phyloP scores from a whole-genome alignment of 2,797 vertebrate genomes.

The Anolis apletophallus region DNA sequence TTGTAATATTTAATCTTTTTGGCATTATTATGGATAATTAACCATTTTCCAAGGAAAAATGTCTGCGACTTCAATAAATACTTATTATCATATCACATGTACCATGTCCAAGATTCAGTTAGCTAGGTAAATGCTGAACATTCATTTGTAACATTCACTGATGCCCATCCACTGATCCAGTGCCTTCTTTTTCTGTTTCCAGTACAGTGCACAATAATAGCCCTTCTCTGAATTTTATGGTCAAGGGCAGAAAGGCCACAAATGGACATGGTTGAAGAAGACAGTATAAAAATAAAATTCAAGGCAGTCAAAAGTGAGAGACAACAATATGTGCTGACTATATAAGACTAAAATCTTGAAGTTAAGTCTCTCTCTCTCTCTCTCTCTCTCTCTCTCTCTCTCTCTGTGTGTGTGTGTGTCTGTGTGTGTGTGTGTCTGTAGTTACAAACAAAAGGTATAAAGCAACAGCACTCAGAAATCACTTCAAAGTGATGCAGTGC shows the following conservation, averaged over 20 bases:
- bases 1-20: conserved; percentile 6
- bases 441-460: not conserved
- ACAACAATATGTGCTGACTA: not conserved
- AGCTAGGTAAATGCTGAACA: not conserved
- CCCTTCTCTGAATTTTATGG: not conserved
- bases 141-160: not conserved
- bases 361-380: too few relatives aligned
- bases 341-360: not conserved
- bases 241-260: not conserved
- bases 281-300: not conserved
- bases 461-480: not conserved
- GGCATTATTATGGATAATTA: not conserved
- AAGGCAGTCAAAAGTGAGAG: not conserved
- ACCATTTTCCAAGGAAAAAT: conserved; percentile 41
- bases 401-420: too few relatives aligned
- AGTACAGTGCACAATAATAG: not conserved
- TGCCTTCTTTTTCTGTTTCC: not conserved
- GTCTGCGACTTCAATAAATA: conserved; percentile 44
- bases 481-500: not conserved
- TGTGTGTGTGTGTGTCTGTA: too few relatives aligned
- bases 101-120: conserved; percentile 6
- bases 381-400: too few relatives aligned
- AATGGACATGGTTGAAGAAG: not conserved
- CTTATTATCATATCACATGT: conserved; percentile 19
- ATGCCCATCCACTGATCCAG: not conserved